Evolutionary conservation across 2,797 vertebrate species (phyloP), one percentile per base, ranked within the genome.

Genomic region (Pampus argenteus): DNA sequence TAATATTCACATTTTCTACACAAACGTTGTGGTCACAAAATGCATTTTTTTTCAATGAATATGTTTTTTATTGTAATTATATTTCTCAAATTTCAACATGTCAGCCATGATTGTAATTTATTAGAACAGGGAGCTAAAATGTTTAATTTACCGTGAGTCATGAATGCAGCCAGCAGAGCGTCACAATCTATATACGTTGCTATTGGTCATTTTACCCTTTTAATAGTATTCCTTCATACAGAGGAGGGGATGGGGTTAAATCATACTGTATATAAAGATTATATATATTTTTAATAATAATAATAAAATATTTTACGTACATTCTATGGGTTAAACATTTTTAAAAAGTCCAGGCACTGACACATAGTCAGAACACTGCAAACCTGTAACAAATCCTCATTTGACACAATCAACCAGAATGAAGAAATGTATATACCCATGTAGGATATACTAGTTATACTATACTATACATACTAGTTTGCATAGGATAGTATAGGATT

Each of bases 141-240:
- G 2, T 8, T 51, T 9, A 48, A 6, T 61, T 62, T 22, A 0
- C 44, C 2, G 0, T 7, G 3, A 26, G n/a, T 9, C 5, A 5
- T 77, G 51, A 85, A 85, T 2, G 62, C 59, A 72, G 20, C 38
- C 54, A 48, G 3, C 5, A 49, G 0, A 23, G 4, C 15, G 17
- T 34, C 61, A 64, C 9, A 45, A 0, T 6, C 20, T 11, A 23
- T 7, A 18, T 4, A 0, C 6, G 3, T 22, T 48, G 2, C 17
- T 36, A 55, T 62, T 72, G 40, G 56, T 47, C 20, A 29, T 9
- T 40, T 58, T 18, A 15, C 2, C 25, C 4, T 51, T 40, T 71
- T 29, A n/a, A 54, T 22, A 28, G 11, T 4, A 29, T 10, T 4
- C 9, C 7, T 10, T 48, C 13, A 8, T 42, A 9, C 9, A 23